Conservation (phyloP, 2,888 invertebrate genomes). For the Chrysina gloriosa region DNA sequence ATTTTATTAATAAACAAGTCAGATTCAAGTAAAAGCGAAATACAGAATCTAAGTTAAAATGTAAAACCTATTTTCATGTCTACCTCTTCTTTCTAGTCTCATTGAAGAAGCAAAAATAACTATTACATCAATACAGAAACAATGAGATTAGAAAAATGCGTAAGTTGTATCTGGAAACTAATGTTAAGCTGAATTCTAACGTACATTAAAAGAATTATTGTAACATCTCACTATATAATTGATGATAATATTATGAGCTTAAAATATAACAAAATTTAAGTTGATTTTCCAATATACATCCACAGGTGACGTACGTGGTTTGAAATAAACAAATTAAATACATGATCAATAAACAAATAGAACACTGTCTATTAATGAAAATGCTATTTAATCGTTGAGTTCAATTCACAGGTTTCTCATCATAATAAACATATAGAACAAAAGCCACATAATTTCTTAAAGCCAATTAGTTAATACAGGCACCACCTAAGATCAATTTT, state of each 20-base stretch:
- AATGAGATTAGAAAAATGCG: background rate
- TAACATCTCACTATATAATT: conserved; percentile 3
- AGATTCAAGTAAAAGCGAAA: background rate
- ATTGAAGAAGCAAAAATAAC: background rate
- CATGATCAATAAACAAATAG: background rate
- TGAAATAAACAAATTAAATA: background rate
- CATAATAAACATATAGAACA: conserved; percentile 21
- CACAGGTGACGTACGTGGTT: conserved; percentile 7
- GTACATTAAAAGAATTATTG: background rate
- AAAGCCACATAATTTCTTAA: conserved; percentile 20
- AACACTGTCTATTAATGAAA: background rate
- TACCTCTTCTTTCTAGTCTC: too few relatives aligned
- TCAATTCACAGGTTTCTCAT: conserved; percentile 16
- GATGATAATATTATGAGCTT: conserved; percentile 40
- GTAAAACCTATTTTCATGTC: too few relatives aligned
- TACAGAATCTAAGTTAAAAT: too few relatives aligned
- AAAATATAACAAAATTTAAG: conserved; percentile 17
- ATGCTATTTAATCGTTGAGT: background rate
- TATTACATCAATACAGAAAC: background rate
- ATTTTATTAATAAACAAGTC: background rate
- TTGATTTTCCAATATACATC: background rate
- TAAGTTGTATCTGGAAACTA: background rate
- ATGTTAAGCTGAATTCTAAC: background rate
- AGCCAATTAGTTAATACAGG: conserved; percentile 29
- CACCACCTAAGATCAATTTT: conserved; percentile 44